Conservation (phyloP, 2,888 invertebrate species). For the Lamellibrachia satsuma region DNA sequence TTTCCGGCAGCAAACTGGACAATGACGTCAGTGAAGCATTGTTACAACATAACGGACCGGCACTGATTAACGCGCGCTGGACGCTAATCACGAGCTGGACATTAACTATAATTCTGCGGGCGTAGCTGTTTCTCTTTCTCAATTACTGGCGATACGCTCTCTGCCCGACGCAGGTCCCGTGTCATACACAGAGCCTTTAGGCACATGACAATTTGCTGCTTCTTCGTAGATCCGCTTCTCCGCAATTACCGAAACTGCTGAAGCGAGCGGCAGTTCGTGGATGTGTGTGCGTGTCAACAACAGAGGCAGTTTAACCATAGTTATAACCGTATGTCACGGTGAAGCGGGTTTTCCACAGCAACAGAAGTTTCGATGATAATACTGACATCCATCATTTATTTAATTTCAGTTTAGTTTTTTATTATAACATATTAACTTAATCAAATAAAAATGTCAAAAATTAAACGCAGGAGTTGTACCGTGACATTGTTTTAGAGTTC, state of each 20-base stretch:
- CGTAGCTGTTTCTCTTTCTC: not conserved
- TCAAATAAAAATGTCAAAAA: too few species aligned
- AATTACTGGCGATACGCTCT: not conserved
- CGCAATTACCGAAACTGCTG: not conserved
- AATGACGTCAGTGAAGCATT: not conserved
- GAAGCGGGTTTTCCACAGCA: not conserved
- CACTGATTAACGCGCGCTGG: not conserved
- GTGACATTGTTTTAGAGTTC: not conserved
- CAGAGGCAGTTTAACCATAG: not conserved
- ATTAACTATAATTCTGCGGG: not conserved
- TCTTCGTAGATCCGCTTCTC: not conserved
- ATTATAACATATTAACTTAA: too few species aligned
- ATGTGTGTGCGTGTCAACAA: not conserved
- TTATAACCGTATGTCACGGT: not conserved
- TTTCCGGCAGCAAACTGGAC: not conserved
- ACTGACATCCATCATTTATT: not conserved
- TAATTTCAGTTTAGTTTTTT: not conserved
- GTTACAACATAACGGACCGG: not conserved
- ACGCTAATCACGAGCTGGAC: not conserved
- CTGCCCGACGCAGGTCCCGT: not conserved
- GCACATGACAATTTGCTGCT: not conserved
- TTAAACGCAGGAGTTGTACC: too few species aligned
- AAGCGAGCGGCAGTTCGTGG: not conserved
- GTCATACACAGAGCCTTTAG: not conserved
- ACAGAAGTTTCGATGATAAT: too few species aligned